Evolutionary conservation across 1,140 invertebrate genomes (phyloP), one percentile per base, ranked within the genome.

Genomic region (Oedothorax gibbosus): DNA sequence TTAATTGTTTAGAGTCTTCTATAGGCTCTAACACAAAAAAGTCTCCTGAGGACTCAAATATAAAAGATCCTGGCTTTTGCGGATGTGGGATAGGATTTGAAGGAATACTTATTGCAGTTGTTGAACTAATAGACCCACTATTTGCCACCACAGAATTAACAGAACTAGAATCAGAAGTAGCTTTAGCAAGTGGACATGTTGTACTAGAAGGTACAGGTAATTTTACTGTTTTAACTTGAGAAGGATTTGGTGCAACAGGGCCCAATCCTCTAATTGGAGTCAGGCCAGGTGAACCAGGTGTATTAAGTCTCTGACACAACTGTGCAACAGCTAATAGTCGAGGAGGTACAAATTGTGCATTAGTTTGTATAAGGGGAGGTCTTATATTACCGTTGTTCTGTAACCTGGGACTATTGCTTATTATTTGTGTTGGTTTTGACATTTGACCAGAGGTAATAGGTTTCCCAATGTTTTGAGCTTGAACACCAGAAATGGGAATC

Each of bases 1-100:
- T 79, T 21, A 79, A 56, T 12, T 50, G 60, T 79, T 79, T 56
- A 14, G 35, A 35, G 54, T 73, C 79, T n/a, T 72, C 79, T 9
- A 82, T n/a, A 18, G 79, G 79, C 18, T 82, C 68, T 15, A 82
- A 21, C 68, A 73, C 73, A 14, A 51, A 82, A 10, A 82, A 9
- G 20, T 73, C 79, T 21, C 79, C 79, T 21, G 68, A 62, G 14
- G 79, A 82, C 8, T 82, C 79, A 51, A 82, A 64, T 0, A 82
- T 15, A 35, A 72, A n/a, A 49, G 65, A 12, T 7, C 65, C 35
- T 35, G 66, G 66, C 14, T 65, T 65, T n/a, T 79, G 62, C 8
- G 57, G 18, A 14, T 14, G 53, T 20, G 53, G 15, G 18, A 66
- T 14, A 51, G 18, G n/a, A n/a, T 15, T 51, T 51, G 50, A 50